Evolutionary conservation across 2,797 vertebrate genomes (phyloP), one percentile per base, ranked within the genome.

Genomic region (Otus scops): DNA sequence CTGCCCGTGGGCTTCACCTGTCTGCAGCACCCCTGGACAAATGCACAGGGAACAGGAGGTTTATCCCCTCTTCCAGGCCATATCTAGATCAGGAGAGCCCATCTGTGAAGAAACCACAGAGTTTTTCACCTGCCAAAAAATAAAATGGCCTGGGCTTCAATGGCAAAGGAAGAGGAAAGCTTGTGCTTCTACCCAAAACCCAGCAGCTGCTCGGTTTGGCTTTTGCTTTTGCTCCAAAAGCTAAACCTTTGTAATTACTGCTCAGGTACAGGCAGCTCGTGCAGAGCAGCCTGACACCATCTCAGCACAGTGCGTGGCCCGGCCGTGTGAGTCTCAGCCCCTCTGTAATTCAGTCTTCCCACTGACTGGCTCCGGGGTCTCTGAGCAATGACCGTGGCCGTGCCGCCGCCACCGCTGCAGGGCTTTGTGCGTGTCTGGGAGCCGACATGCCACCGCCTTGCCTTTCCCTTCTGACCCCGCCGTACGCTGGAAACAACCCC

Each of bases 311-410:
- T 0, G 15, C 0, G 0, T 19, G 34, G 36, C 38, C 65, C 0
- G 0, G 32, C 4, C 0, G 51, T 2, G 4, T 1, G 24, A 61
- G 60, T 56, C 76, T 9, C 0, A 0, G 23, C 34, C 24, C 16
- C 1, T 5, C 45, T 1, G 26, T 34, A 76, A 81, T 78, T 28
- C 71, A 57, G 15, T 75, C 83, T 86, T 70, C 61, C 69, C 15
- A 9, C 74, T 69, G 51, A n/a, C 88, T 81, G 9, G 2, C 73
- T 64, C 75, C 0, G 3, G 80, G 89, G 41, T 69, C 67, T 34
- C 16, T 34, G 91, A 69, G 76, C 79, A 34, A 11, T 38, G 91
- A 85, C 82, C 43, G 38, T 87, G 89, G 65, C 51, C 2, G 2
- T 9, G 38, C 61, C 24, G 3, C 61, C 10, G 4, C 59, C n/a